These are phyloP conservation scores for Canis aureus DNA, from an alignment of 2,113 vertebrate species.

Conservation along the genomic window DNA sequence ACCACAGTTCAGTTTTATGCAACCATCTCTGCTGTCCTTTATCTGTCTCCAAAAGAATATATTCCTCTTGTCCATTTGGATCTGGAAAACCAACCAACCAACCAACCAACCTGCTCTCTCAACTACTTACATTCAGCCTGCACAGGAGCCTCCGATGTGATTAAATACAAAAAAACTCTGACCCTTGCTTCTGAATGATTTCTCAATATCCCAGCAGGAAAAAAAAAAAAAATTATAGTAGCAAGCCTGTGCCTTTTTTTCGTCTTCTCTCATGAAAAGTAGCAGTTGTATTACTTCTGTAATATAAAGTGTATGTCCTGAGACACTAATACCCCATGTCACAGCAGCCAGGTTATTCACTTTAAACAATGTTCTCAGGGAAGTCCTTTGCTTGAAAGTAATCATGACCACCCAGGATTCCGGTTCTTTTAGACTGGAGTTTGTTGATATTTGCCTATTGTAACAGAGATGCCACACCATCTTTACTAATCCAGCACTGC, in stretches of 20 bases:
- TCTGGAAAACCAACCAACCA: not conserved
- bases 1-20: not conserved
- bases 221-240: constrained; percentile 23
- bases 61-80: constrained; percentile 29
- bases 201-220: not conserved
- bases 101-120: not conserved
- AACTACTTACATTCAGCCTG: not conserved
- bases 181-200: constrained; percentile 33
- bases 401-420: not conserved
- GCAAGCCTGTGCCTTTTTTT: constrained; percentile 21
- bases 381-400: constrained; percentile 57
- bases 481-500: constrained; percentile 27
- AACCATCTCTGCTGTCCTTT: constrained; percentile 1
- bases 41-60: constrained; percentile 48
- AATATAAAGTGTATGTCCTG: constrained; percentile 44
- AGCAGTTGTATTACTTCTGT: constrained; percentile 12
- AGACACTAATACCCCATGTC: constrained; percentile 18
- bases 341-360: constrained; percentile 24
- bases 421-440: not conserved
- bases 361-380: constrained; percentile 41
- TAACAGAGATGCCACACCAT: constrained; percentile 1
- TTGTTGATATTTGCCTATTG: not conserved
- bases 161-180: constrained; percentile 30
- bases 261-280: constrained; percentile 40
- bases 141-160: not conserved